Conservation (phyloP, 2,888 invertebrate genomes). For the Acrobasis repandana region DNA sequence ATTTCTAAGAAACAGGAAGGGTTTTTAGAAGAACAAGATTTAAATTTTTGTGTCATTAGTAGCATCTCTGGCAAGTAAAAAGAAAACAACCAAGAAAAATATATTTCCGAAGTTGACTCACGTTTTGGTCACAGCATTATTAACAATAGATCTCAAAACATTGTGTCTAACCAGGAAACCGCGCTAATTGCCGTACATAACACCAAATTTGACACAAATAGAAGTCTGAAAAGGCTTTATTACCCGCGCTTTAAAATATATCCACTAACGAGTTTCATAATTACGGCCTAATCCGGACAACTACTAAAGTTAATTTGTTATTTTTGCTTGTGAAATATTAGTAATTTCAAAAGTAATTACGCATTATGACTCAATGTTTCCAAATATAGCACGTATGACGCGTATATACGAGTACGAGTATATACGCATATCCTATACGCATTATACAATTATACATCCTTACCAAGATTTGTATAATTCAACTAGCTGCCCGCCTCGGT, state of each 20-base stretch:
- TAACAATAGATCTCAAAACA: background rate
- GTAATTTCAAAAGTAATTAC: background rate
- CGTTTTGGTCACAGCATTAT: background rate
- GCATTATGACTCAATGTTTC: background rate
- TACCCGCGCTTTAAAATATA: background rate
- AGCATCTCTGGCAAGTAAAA: too few species aligned
- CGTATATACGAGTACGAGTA: background rate
- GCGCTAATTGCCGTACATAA: background rate
- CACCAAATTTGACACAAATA: background rate
- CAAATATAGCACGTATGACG: background rate
- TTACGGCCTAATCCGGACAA: slow-evolving; percentile 1
- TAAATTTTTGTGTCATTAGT: too few species aligned
- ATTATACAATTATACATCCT: too few species aligned
- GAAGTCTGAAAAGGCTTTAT: slow-evolving; percentile 1
- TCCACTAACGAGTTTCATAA: slow-evolving; percentile 2
- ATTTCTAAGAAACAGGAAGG: too few species aligned
- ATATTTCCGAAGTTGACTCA: background rate
- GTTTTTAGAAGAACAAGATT: too few species aligned
- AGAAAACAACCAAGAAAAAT: background rate
- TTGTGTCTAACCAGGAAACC: background rate
- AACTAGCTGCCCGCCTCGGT: too few species aligned
- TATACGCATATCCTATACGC: too few species aligned
- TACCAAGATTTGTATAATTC: too few species aligned
- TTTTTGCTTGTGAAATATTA: slow-evolving; percentile 2
- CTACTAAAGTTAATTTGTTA: background rate